Conservation (phyloP, 1,140 invertebrate genomes). For the Helicoverpa zea region DNA sequence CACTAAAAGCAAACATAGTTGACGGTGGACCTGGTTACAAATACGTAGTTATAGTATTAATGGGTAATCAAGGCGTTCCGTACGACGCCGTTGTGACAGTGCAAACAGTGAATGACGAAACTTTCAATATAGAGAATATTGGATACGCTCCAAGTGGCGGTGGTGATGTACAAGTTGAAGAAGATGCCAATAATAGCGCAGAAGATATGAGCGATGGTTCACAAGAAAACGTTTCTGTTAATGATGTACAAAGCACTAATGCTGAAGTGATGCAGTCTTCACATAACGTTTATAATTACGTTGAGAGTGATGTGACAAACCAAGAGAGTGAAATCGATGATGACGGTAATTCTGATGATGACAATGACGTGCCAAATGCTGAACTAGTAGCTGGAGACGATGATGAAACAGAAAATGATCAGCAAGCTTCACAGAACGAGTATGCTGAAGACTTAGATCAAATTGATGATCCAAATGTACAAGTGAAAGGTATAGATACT, state of each 20-base stretch:
- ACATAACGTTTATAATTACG: constrained; percentile 67
- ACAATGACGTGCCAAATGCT: constrained; percentile 7
- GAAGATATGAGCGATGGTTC: constrained; percentile 62
- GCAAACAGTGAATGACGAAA: constrained; percentile 63
- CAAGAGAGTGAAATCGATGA: constrained; percentile 42
- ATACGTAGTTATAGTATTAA: constrained; percentile 77
- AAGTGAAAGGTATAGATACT: constrained; percentile 32
- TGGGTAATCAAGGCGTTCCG: constrained; percentile 69
- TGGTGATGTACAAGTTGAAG: constrained; percentile 51
- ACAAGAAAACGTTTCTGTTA: constrained; percentile 14
- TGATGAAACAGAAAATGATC: constrained; percentile 25
- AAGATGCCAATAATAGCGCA: constrained; percentile 65
- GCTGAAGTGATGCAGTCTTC: constrained; percentile 64
- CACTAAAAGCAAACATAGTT: constrained; percentile 78
- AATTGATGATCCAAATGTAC: constrained; percentile 25
- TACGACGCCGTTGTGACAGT: constrained; percentile 80
- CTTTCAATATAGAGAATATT: constrained; percentile 34
- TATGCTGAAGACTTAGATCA: constrained; percentile 48
- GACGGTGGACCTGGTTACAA: constrained; percentile 80
- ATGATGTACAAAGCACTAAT: constrained; percentile 53
- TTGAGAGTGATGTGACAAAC: constrained; percentile 52
- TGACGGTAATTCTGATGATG: constrained; percentile 34
- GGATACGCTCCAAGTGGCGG: constrained; percentile 39
- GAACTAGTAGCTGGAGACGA: constrained; percentile 34
- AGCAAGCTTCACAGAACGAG: constrained; percentile 37